Evolutionary conservation across 2,113 vertebrate genomes (phyloP).

Genomic region (Sinosuthora webbiana): DNA sequence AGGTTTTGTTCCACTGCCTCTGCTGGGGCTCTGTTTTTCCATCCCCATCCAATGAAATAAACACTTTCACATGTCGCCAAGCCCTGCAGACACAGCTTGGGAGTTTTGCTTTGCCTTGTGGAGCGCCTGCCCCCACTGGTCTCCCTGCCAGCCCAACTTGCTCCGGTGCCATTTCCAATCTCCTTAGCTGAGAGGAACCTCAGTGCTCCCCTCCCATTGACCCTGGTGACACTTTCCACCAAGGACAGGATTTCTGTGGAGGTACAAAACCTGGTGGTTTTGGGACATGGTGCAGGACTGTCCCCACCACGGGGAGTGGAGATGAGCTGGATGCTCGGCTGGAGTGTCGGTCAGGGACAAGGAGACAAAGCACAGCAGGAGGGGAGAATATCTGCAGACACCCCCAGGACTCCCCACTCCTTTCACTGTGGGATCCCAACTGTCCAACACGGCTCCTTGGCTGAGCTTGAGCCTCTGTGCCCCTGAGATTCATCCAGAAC

Average conservation of each 20-base stretch:
- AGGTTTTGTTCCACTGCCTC: neutral
- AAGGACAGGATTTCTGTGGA: neutral
- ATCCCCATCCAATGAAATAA: conserved; percentile 28
- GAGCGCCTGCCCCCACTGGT: accelerated
- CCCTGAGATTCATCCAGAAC: neutral
- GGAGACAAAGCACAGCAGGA: neutral
- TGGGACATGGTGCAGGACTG: neutral
- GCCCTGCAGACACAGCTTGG: neutral
- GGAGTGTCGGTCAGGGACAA: neutral
- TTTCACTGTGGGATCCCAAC: neutral
- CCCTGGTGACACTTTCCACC: neutral
- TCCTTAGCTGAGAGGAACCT: neutral
- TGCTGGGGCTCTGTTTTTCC: conserved; percentile 34
- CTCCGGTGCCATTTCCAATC: neutral
- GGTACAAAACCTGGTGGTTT: neutral
- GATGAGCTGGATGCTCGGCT: accelerated
- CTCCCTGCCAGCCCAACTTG: neutral
- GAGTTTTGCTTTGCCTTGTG: neutral
- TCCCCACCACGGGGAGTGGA: accelerated
- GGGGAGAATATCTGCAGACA: neutral
- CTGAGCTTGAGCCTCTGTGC: neutral
- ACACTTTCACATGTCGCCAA: neutral
- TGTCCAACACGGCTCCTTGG: neutral
- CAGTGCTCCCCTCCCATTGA: neutral
- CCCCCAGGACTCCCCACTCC: neutral